A percentile compares a stretch with the other conserved stretches of the same genome.
Conservation (phyloP, 1,140 invertebrate species). For the Hyphantria cunea region DNA sequence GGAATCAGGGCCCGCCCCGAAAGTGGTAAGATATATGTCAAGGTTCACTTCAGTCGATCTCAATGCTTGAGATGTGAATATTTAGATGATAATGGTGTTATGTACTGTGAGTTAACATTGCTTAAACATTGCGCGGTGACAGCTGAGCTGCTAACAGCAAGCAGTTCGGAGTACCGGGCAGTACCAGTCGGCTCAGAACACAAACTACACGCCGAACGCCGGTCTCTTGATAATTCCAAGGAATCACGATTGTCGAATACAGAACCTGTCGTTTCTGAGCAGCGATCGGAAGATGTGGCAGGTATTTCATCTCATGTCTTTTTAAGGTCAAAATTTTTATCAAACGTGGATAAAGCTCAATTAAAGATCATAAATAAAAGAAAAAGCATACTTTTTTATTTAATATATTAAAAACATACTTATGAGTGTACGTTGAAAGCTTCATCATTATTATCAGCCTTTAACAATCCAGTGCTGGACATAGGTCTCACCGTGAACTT, state of each 20-base stretch:
- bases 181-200: no score
- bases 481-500: no score
- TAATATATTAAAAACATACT: no score
- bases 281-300: not conserved
- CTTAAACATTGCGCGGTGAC: not conserved
- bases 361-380: no score
- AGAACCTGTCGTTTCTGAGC: not conserved
- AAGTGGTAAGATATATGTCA: conserved; percentile 29
- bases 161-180: not conserved
- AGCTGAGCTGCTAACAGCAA: not conserved
- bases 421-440: no score
- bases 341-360: no score
- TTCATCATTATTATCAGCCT: no score
- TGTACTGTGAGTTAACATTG: not conserved
- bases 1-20: conserved; percentile 28
- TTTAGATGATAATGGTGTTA: not conserved
- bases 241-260: not conserved
- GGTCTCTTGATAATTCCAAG: not conserved
- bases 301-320: not conserved
- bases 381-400: no score
- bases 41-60: not conserved
- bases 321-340: no score
- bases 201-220: not conserved
- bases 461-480: no score
- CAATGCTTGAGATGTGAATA: not conserved